Conservation (phyloP, 2,888 invertebrate species). For the Drosophila phalerata region DNA sequence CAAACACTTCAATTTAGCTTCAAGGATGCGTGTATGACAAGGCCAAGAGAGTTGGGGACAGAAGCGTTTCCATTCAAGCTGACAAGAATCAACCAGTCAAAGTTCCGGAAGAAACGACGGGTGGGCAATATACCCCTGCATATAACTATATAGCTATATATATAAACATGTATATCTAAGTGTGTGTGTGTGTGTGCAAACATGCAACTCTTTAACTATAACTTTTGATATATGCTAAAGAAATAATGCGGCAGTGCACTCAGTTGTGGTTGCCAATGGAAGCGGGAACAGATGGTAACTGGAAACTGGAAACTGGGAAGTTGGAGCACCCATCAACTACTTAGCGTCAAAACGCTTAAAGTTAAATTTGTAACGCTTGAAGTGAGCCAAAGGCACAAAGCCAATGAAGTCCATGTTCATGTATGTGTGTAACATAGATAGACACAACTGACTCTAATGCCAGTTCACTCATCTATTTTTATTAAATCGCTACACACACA, state of each 20-base stretch:
- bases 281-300: constrained; percentile 12
- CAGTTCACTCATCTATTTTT: constrained; percentile 74
- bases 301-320: neutral
- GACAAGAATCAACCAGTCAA: constrained; percentile 61
- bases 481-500: constrained; percentile 66
- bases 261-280: constrained; percentile 63
- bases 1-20: constrained; percentile 80
- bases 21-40: constrained; percentile 66
- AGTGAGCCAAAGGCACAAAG: constrained; percentile 71
- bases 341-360: constrained; percentile 81
- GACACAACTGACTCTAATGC: constrained; percentile 55
- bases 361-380: constrained; percentile 79
- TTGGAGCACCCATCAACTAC: constrained; percentile 69
- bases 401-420: constrained; percentile 63
- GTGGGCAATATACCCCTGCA: constrained; percentile 21
- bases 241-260: constrained; percentile 74
- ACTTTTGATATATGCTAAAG: constrained; percentile 79
- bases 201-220: constrained; percentile 78
- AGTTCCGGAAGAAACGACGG: constrained; percentile 69
- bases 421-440: constrained; percentile 14
- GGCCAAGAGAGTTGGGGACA: constrained; percentile 24
- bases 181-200: constrained; percentile 39
- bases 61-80: constrained; percentile 33
- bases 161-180: constrained; percentile 8
- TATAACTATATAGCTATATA: constrained; percentile 6